A percentile compares a stretch with the other conserved stretches of the same genome.
Evolutionary conservation across 1,140 invertebrate species (phyloP).

Genomic region (Euura saliciscinereae): DNA sequence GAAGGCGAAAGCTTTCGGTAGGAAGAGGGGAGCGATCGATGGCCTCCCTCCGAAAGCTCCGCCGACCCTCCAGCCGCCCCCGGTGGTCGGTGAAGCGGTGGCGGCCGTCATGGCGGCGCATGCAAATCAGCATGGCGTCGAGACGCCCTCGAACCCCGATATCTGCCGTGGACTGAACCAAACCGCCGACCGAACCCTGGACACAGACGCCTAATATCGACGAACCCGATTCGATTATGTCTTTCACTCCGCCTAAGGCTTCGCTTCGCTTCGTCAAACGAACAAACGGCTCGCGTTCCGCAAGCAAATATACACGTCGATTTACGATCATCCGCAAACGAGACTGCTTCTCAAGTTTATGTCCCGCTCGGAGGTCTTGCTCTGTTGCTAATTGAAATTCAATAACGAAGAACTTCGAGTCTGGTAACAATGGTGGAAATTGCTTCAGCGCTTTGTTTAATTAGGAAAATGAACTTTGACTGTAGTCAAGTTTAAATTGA

Average conservation of each 20-base stretch:
- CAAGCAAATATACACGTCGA: background rate
- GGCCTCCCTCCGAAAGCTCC: constrained; percentile 47
- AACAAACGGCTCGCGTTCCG: background rate
- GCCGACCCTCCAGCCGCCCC: constrained; percentile 40
- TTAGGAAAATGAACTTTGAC: background rate
- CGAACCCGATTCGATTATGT: constrained; percentile 7
- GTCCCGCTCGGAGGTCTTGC: background rate
- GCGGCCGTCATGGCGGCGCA: constrained; percentile 59
- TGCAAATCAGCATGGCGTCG: constrained; percentile 62
- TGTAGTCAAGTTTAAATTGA: background rate
- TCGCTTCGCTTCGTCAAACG: background rate
- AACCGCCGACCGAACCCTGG: constrained; percentile 46
- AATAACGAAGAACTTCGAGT: constrained; percentile 1
- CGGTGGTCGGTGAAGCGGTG: constrained; percentile 34
- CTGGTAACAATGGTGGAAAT: background rate
- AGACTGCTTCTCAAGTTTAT: background rate
- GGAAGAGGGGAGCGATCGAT: constrained; percentile 54
- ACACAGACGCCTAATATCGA: constrained; percentile 26
- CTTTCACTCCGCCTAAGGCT: background rate
- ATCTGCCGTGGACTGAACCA: constrained; percentile 48
- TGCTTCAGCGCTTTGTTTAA: background rate
- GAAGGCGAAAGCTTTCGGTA: constrained; percentile 17
- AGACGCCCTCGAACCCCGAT: constrained; percentile 51
- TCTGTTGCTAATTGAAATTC: background rate
- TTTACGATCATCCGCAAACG: background rate